Conservation (phyloP, 2,888 invertebrate species). For the Perizoma flavofasciatum region DNA sequence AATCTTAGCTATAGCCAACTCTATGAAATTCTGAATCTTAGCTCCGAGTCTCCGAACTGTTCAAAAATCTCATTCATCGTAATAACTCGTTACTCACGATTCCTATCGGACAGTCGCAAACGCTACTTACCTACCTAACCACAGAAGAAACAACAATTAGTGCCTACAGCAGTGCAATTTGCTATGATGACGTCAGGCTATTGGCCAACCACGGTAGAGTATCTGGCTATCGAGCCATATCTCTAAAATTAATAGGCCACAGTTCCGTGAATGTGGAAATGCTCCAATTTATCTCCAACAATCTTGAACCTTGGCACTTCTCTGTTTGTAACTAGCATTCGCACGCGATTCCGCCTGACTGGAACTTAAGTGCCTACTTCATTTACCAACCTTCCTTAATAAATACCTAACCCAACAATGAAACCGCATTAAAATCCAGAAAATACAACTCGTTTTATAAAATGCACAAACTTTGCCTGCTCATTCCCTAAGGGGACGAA, state of each 20-base stretch:
- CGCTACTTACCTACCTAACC: neutral
- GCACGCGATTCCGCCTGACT: neutral
- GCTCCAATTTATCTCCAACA: conserved; percentile 14
- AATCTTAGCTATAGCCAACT: too few relatives aligned
- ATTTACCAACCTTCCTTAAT: too few relatives aligned
- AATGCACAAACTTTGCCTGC: too few relatives aligned
- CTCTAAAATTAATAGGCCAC: conserved; percentile 59
- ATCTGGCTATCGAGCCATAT: conserved; percentile 43
- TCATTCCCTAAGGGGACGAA: too few relatives aligned
- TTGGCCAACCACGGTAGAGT: conserved; percentile 34
- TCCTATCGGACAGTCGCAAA: conserved; percentile 32
- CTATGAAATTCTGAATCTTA: conserved; percentile 1
- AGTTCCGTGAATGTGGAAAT: conserved; percentile 58
- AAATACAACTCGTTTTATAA: too few relatives aligned
- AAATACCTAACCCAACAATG: too few relatives aligned
- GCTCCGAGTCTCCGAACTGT: conserved; percentile 9
- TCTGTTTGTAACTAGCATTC: neutral
- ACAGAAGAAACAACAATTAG: neutral
- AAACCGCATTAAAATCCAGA: too few relatives aligned
- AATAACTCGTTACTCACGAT: conserved; percentile 39
- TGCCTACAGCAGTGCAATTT: neutral
- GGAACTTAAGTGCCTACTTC: neutral
- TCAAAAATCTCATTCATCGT: conserved; percentile 37
- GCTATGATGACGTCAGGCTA: conserved; percentile 18
- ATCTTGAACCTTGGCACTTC: conserved; percentile 16